phyloP scores from a whole-genome alignment of 2,797 vertebrate genomes.

The Furcifer pardalis region DNA sequence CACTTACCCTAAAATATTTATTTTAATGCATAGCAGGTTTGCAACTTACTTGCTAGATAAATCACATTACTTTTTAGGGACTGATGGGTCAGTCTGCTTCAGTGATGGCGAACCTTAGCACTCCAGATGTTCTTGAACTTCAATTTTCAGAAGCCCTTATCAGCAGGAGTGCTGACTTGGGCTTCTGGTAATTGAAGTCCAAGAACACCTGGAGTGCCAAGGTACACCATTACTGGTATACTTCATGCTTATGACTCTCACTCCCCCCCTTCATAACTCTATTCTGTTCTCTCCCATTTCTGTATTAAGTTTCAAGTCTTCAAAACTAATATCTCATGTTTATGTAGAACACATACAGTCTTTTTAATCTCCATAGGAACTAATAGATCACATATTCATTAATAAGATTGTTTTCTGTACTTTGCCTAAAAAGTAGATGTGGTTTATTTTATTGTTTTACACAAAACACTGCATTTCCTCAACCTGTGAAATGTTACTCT shows the following conservation, averaged over 20 bases:
- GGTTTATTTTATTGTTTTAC: neutral
- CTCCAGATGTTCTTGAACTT: no score
- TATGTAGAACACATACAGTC: neutral
- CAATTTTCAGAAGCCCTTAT: no score
- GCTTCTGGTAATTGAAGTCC: no score
- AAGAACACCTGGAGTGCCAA: no score
- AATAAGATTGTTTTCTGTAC: neutral
- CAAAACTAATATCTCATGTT: neutral
- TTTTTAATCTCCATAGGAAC: neutral
- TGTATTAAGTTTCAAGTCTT: neutral
- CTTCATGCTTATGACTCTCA: neutral
- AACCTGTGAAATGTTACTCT: neutral
- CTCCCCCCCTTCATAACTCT: no score
- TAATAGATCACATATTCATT: neutral
- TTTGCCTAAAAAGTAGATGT: neutral
- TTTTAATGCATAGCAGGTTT: neutral
- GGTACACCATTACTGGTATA: no score
- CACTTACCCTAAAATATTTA: neutral
- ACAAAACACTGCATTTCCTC: neutral
- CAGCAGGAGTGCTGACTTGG: no score
- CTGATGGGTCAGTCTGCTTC: neutral
- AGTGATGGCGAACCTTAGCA: no score
- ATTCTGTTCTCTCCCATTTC: neutral
- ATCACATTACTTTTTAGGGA: neutral
- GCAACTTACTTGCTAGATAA: neutral